Conservation (phyloP, 2,797 vertebrate genomes). For the Odontamblyopus rebecca region DNA sequence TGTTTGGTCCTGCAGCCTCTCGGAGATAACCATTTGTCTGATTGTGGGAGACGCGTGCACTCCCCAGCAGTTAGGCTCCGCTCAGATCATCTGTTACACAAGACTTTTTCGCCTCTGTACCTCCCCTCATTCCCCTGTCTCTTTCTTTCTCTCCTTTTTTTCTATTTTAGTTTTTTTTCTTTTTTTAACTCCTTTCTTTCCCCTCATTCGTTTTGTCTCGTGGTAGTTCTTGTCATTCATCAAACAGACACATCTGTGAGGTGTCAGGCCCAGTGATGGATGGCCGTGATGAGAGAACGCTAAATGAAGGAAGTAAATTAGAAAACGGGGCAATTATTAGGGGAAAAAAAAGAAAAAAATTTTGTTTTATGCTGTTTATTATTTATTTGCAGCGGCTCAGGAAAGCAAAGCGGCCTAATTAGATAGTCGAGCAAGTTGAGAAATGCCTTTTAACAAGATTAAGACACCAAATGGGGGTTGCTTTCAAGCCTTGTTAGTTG, state of each 20-base stretch:
- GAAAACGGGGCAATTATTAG: conserved; percentile 71
- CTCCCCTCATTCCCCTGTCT: conserved; percentile 35
- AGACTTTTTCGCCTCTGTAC: conserved; percentile 32
- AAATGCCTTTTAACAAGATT: conserved; percentile 36
- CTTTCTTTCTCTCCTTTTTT: conserved; percentile 23
- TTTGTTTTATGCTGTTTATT: conserved; percentile 61
- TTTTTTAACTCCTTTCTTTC: conserved; percentile 25
- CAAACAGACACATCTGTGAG: conserved; percentile 72
- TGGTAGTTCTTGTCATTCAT: conserved; percentile 68
- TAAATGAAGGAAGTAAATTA: conserved; percentile 61
- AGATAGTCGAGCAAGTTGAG: conserved; percentile 38
- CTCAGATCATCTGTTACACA: conserved; percentile 71
- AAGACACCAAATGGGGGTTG: conserved; percentile 39
- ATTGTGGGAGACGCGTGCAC: conserved; percentile 60
- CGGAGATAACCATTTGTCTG: conserved; percentile 69
- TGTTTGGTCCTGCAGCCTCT: conserved; percentile 47
- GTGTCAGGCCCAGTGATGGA: conserved; percentile 72
- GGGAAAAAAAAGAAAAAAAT: conserved; percentile 44
- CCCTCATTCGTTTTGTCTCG: conserved; percentile 43
- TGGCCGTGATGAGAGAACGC: conserved; percentile 63
- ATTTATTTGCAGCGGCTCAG: conserved; percentile 52
- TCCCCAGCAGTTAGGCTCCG: conserved; percentile 66
- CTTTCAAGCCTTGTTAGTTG: conserved; percentile 34
- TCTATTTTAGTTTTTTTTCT: conserved; percentile 7
- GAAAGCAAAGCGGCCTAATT: conserved; percentile 43